Evolutionary conservation across 2,888 invertebrate species (phyloP), one percentile per base, ranked within the genome.

Genomic region (Xylota sylvarum): DNA sequence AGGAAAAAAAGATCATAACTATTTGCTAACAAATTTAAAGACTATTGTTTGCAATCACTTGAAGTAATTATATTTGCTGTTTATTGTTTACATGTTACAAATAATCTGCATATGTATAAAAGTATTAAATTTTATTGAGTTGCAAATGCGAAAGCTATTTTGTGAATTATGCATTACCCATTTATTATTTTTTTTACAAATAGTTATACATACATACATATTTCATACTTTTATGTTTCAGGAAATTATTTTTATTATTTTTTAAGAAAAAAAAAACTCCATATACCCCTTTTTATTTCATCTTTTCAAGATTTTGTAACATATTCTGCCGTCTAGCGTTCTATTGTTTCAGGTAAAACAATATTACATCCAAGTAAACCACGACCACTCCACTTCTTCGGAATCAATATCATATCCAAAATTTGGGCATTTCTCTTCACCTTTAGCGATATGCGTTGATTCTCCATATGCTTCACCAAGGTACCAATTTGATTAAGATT

Each of bases 321-420:
- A 5, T 14, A 10, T 43, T n/a, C 0, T 2, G 10, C 10, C 5
- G 9, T 27, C 43, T 87, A 89, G 14, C 84, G 85, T 56, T 89
- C 88, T 82, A 90, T 88, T 14, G 88, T 78, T 76, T 90, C 90
- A 1, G 89, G 84, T 4, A 91, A 85, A 27, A 95, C 92, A 88
- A 96, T 94, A 89, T 94, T 95, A 90, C 95, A 96, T 2, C 97
- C 98, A 37, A 98, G 93, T 72, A 97, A 92, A 0, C 97, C 97
- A 77, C 95, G 95, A 64, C 97, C 97, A 85, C 93, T 93, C 97
- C 97, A 97, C 9, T 94, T 94, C 88, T 94, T 94, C 0, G 97
- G 97, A 10, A 94, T 94, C 64, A 97, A 92, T 4, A 94, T 93
- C 50, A 96, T 89, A 70, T 94, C 93, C 7, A 95, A 88, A 6